These are phyloP conservation scores for Chaunax sp. DNA, from an alignment of 2,797 vertebrate genomes.

Conservation along the genomic window DNA sequence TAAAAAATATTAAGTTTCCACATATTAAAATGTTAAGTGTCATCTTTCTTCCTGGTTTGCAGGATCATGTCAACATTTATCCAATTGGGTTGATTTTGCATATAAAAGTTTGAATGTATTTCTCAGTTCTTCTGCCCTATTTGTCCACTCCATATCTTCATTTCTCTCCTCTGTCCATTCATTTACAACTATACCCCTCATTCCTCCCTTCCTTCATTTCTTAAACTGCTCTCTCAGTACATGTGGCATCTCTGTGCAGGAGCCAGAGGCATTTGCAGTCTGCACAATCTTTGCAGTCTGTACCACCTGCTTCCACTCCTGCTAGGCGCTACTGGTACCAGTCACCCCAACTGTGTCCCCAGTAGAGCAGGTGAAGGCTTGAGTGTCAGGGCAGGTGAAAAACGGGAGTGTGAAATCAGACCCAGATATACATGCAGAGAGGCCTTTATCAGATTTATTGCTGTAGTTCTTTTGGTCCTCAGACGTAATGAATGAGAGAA, in stretches of 20 bases:
- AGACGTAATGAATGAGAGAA: conserved; percentile 17
- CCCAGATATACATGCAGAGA: conserved; percentile 19
- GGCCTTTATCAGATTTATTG: conserved; percentile 43
- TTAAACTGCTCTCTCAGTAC: conserved; percentile 6
- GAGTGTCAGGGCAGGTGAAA: conserved; percentile 22
- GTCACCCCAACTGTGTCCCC: conserved; percentile 10
- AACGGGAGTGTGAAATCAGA: conserved; percentile 22
- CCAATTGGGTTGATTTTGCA: no score
- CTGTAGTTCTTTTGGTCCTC: conserved; percentile 22
- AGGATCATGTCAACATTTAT: no score
- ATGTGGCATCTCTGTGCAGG: conserved; percentile 18
- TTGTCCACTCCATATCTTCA: neutral
- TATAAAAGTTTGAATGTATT: neutral
- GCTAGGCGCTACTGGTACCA: conserved; percentile 48
- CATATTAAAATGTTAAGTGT: no score
- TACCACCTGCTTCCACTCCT: conserved; percentile 62
- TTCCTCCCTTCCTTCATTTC: neutral
- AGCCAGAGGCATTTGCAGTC: conserved; percentile 49
- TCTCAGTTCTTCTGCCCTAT: neutral
- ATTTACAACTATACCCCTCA: neutral
- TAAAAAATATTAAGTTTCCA: no score
- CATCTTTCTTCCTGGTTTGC: no score
- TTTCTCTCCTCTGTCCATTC: neutral
- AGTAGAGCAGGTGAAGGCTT: neutral
- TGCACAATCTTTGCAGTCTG: no score